phyloP scores from a whole-genome alignment of 2,113 vertebrate species.

The Axis porcinus region DNA sequence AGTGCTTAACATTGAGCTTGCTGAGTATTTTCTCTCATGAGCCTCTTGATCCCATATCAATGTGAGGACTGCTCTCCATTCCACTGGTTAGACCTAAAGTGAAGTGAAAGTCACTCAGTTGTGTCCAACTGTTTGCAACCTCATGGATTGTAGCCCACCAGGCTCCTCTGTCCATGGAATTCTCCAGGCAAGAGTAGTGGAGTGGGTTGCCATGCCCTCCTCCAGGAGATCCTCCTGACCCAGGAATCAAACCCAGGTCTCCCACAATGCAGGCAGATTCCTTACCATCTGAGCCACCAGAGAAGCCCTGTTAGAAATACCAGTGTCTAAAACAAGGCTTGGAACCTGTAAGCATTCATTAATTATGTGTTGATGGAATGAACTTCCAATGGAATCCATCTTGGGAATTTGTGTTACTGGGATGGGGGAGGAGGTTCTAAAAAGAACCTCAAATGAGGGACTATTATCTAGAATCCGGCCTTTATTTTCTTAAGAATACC shows the following conservation, averaged over 20 bases:
- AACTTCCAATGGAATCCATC: too few species aligned
- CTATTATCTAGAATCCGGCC: not conserved
- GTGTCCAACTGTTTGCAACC: rapidly evolving
- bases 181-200: not conserved
- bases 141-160: not conserved
- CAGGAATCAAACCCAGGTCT: not conserved
- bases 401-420: not conserved
- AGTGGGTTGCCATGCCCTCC: not conserved
- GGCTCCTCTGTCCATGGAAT: not conserved
- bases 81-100: not conserved
- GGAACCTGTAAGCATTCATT: not conserved
- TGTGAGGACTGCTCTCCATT: not conserved
- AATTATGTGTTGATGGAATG: not conserved
- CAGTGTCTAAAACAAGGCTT: not conserved
- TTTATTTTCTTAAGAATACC: not conserved
- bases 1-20: not conserved
- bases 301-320: not conserved
- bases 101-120: not conserved
- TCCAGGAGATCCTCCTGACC: not conserved
- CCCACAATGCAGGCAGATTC: not conserved
- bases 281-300: not conserved
- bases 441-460: not conserved
- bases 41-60: not conserved
- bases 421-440: not conserved
- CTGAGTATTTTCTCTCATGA: not conserved